These are phyloP conservation scores for Siniperca knerii DNA, from an alignment of 2,113 vertebrate genomes.

Conservation along the genomic window DNA sequence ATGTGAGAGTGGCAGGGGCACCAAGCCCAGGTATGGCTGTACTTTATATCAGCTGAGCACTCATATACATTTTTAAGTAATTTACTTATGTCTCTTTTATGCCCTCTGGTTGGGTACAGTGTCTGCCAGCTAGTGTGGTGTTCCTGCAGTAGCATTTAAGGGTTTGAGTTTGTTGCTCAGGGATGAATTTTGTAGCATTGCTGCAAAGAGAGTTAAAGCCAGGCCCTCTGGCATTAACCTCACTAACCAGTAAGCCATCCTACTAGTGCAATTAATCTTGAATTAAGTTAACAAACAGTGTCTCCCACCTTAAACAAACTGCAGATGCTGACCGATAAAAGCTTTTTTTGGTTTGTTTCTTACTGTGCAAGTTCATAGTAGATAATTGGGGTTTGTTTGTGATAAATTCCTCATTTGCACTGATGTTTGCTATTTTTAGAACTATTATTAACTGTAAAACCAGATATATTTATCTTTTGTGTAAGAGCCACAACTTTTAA, in stretches of 20 bases:
- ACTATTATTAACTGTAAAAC: neutral
- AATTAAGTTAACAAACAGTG: neutral
- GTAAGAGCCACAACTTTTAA: neutral
- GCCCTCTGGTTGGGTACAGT: neutral
- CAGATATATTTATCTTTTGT: neutral
- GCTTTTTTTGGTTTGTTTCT: neutral
- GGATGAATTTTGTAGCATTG: neutral
- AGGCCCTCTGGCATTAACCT: neutral
- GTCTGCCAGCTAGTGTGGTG: neutral
- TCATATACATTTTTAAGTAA: no score
- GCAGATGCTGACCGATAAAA: neutral
- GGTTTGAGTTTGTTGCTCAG: neutral
- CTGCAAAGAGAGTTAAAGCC: neutral
- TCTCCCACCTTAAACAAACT: neutral
- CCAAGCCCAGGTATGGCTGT: conserved; percentile 92
- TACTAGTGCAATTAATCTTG: neutral
- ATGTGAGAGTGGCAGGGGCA: conserved; percentile 97
- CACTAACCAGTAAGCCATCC: neutral
- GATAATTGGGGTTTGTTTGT: neutral
- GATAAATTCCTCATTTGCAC: neutral
- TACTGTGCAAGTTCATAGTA: neutral
- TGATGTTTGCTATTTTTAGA: neutral
- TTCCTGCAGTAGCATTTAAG: neutral
- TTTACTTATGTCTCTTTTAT: neutral
- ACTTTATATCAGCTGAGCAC: neutral